phyloP scores from a whole-genome alignment of 2,797 vertebrate genomes.

The Pseudomugil gertrudae region DNA sequence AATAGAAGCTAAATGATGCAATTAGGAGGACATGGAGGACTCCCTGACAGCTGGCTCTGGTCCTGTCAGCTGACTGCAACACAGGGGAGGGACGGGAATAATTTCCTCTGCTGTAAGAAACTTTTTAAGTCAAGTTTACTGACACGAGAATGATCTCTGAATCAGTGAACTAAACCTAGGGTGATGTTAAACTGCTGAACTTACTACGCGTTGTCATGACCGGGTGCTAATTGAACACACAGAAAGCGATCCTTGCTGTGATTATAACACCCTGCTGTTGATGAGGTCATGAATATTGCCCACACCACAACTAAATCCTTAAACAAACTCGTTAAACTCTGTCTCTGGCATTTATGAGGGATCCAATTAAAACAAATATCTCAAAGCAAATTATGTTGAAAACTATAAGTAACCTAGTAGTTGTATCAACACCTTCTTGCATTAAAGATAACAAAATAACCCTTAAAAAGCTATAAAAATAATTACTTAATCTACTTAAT shows the following conservation, averaged over 20 bases:
- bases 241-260: constrained; percentile 68
- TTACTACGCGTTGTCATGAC: constrained; percentile 51
- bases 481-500: background rate
- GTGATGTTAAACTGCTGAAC: constrained; percentile 47
- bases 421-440: no score
- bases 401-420: no score
- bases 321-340: constrained; percentile 50
- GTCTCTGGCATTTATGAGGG: constrained; percentile 15
- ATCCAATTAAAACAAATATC: no score
- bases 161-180: constrained; percentile 7
- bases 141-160: constrained; percentile 3
- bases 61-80: constrained; percentile 29
- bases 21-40: constrained; percentile 54
- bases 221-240: constrained; percentile 68
- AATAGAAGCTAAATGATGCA: constrained; percentile 71
- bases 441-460: no score
- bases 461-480: background rate
- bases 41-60: constrained; percentile 36
- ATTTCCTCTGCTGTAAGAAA: constrained; percentile 13
- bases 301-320: constrained; percentile 41
- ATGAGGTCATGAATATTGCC: constrained; percentile 46
- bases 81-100: constrained; percentile 14
- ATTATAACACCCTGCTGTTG: constrained; percentile 57
- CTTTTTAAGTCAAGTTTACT: constrained; percentile 21
- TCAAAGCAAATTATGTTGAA: no score